Percentiles rank a stretch among this genome's conserved stretches.
Conservation (phyloP, 2,888 invertebrate species). For the Himalopsyche tibetana region DNA sequence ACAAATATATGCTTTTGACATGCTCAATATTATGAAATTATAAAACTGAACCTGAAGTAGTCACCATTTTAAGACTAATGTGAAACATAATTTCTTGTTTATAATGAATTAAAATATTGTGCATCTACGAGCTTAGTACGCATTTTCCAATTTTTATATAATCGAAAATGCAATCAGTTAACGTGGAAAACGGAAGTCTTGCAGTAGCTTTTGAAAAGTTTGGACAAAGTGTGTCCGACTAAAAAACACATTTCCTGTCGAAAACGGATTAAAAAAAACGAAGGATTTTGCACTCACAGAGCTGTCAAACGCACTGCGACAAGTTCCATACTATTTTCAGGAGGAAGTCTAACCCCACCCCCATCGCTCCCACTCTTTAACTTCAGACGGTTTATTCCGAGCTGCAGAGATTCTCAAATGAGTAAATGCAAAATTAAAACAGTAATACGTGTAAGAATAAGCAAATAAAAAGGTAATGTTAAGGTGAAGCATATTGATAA, state of each 20-base stretch:
- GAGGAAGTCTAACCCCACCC: background rate
- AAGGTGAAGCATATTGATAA: too few species aligned
- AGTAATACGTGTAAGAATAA: too few species aligned
- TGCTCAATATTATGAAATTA: too few species aligned
- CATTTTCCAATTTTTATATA: background rate
- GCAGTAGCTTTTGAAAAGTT: background rate
- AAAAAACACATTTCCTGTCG: slow-evolving; percentile 18
- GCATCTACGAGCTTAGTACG: too few species aligned
- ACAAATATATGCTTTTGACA: too few species aligned
- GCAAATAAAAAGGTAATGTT: too few species aligned
- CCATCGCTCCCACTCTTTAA: background rate
- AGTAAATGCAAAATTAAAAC: too few species aligned
- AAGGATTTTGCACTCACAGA: slow-evolving; percentile 12
- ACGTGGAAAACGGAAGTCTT: background rate
- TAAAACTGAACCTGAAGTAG: too few species aligned
- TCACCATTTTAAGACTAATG: too few species aligned
- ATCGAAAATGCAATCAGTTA: background rate
- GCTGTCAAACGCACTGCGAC: slow-evolving; percentile 20
- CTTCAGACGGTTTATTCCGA: background rate
- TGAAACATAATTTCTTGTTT: too few species aligned
- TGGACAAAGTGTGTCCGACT: background rate
- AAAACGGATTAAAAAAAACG: background rate
- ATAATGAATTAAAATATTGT: too few species aligned
- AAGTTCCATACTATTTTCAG: slow-evolving; percentile 18
- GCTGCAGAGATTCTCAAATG: background rate